Base-by-base conservation (phyloP, 2,888 invertebrate genomes). In the Anagyrus pseudococci region DNA sequence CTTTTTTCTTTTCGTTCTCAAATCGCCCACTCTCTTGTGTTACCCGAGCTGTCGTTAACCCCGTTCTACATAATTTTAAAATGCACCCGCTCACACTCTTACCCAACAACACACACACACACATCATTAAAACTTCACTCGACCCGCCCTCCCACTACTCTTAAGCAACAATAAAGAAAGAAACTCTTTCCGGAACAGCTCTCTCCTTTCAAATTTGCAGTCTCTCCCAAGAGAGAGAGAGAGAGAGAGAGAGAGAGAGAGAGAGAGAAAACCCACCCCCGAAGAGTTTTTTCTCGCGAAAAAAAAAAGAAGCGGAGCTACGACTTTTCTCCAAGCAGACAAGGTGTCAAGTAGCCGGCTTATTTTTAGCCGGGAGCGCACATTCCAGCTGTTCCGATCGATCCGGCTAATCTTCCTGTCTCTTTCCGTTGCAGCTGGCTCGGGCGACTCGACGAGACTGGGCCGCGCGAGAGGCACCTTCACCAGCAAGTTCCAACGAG, bases 391-490 rank as follows among this genome's bases (percentile, higher is more conserved):
- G 13, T 33, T 33, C 13, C 41, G 41, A 41, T 17, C 17, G 6
- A 8, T 15, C 15, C 15, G 17, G 3, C 3, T 8, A 19, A 46
- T 46, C 19, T 20, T 19, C 23, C 23, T 15, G 13, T 23, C 29
- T 29, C 10, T 4, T 29, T 29, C 29, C n/a, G 26, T 62, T 62
- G 41, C 60, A 68, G 75, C 70, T 29, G 73, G 69, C 13, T 66
- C 71, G 40, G 72, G 71, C 64, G 79, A 79, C 40, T 73, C 79
- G 7, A 73, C 75, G 4, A 73, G 78, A 43, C 66, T 75, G 46
- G 78, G 78, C 58, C 72, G 79, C 52, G 76, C 78, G 25, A 71
- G 78, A 25, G 77, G 74, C 53, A 69, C 78, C 4, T 77, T 77
- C 64, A 69, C 72, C 37, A 72, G 72, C 64, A 74, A 74, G 58